These are phyloP conservation scores for Nephrocerus scutellatus DNA, from an alignment of 2,888 invertebrate species.

Conservation along the genomic window DNA sequence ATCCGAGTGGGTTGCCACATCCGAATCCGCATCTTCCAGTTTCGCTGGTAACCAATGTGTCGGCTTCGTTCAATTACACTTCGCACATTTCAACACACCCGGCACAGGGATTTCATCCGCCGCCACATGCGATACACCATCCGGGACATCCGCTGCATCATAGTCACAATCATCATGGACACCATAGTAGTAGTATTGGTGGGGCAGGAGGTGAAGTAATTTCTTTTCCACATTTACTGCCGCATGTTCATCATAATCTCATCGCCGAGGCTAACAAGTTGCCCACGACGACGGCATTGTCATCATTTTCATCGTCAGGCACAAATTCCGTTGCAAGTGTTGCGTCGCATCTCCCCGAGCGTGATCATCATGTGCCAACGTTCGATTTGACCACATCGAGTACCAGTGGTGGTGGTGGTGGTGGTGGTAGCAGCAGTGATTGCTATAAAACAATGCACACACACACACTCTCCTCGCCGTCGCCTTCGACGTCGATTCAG, in stretches of 20 bases:
- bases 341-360: too few relatives aligned
- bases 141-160: conserved; percentile 31
- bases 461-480: conserved; percentile 41
- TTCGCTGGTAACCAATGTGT: conserved; percentile 46
- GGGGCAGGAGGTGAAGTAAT: conserved; percentile 4
- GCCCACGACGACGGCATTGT: conserved; percentile 30
- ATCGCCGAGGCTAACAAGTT: conserved; percentile 44
- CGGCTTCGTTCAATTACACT: conserved; percentile 47
- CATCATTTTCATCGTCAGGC: conserved; percentile 20
- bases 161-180: conserved; percentile 24
- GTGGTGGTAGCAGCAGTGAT: conserved; percentile 14
- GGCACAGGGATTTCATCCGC: conserved; percentile 32
- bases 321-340: too few relatives aligned
- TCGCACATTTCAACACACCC: conserved; percentile 42
- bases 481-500: conserved; percentile 45
- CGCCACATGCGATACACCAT: conserved; percentile 30
- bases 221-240: conserved; percentile 39
- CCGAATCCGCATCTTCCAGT: conserved; percentile 40
- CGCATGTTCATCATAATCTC: conserved; percentile 41
- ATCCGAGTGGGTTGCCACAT: conserved; percentile 26
- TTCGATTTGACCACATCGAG: conserved; percentile 26
- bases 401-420: conserved; percentile 21
- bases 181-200: conserved; percentile 17
- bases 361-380: conserved; percentile 16
- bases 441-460: conserved; percentile 11